Conservation (phyloP, 2,888 invertebrate species). For the Ophraella communa region DNA sequence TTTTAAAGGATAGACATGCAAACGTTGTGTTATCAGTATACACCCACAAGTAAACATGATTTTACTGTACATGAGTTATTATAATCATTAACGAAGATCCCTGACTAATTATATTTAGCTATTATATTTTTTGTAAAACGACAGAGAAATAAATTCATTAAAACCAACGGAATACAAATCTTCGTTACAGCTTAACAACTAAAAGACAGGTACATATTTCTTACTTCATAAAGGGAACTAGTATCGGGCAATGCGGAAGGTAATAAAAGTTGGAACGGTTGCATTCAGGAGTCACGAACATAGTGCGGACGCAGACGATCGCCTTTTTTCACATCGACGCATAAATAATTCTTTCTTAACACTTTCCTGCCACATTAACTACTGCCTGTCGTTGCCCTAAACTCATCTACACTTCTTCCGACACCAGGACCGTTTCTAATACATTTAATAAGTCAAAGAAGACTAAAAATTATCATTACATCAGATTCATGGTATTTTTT, state of each 20-base stretch:
- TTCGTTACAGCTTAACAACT: slow-evolving; percentile 16
- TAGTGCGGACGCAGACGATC: background rate
- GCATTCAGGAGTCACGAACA: slow-evolving; percentile 1
- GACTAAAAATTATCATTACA: background rate
- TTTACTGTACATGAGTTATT: no score
- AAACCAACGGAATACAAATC: slow-evolving; percentile 17
- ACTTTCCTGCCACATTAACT: slow-evolving; percentile 3
- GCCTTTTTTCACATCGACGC: background rate
- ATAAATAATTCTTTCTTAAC: background rate
- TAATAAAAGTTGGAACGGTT: background rate
- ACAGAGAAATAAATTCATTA: slow-evolving; percentile 18
- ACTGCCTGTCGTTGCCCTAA: background rate
- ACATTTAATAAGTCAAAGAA: background rate
- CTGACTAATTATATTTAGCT: no score
- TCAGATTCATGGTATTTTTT: background rate
- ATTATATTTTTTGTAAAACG: background rate
- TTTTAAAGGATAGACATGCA: no score
- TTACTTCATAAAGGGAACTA: slow-evolving; percentile 14
- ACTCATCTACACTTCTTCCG: background rate
- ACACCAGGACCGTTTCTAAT: background rate
- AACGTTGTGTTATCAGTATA: no score
- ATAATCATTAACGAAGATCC: no score
- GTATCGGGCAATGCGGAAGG: background rate
- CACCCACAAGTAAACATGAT: no score
- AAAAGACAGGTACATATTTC: slow-evolving; percentile 17